Evolutionary conservation across 2,113 vertebrate species (phyloP).

Genomic region (Perca schrenkii): DNA sequence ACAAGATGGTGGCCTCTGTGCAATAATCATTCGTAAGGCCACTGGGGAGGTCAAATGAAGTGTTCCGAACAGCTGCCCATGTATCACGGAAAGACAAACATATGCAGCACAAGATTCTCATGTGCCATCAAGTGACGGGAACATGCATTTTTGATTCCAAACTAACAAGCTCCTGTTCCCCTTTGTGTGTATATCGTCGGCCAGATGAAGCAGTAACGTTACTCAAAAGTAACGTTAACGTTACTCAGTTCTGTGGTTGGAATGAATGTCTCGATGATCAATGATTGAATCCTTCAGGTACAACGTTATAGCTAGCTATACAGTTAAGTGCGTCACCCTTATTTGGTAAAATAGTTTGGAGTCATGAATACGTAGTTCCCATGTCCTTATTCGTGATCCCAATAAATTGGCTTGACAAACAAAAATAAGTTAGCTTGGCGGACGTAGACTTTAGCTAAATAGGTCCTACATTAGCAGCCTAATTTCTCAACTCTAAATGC

Average conservation of each 20-base stretch:
- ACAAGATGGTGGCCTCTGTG: neutral
- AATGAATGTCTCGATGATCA: neutral
- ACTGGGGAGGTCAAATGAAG: neutral
- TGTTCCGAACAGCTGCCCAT: neutral
- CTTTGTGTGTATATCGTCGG: too few species aligned
- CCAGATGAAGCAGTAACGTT: neutral
- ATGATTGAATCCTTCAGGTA: neutral
- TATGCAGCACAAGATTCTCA: neutral
- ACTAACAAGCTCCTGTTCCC: too few species aligned
- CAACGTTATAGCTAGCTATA: too few species aligned
- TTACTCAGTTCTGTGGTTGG: neutral
- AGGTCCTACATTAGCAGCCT: neutral
- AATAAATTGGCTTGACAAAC: neutral
- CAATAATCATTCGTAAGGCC: neutral
- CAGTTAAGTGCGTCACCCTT: too few species aligned
- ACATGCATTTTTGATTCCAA: neutral
- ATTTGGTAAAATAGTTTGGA: neutral
- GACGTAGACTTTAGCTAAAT: too few species aligned
- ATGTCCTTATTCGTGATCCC: neutral
- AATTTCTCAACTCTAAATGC: fast-evolving
- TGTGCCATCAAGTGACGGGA: neutral
- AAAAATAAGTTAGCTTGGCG: neutral
- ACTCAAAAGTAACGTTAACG: too few species aligned
- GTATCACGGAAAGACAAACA: neutral
- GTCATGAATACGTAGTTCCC: too few species aligned